Evolutionary conservation across 2,888 invertebrate species (phyloP).

Genomic region (Caenorhabditis auriculariae): DNA sequence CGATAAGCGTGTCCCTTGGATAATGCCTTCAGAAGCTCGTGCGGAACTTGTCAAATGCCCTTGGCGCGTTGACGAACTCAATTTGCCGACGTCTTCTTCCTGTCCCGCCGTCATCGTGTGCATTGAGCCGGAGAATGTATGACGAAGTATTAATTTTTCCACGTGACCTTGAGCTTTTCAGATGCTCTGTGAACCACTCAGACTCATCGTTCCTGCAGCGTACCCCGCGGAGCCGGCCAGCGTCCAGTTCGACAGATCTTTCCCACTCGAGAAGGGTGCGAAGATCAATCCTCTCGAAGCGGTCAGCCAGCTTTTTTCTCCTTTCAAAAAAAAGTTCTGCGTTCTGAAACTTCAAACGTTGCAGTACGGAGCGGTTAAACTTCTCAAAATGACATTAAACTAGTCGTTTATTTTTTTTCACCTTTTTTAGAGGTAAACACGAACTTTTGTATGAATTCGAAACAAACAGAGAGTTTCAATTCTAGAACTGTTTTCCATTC

Average conservation of each 20-base stretch:
- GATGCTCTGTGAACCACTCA: conserved; percentile 18
- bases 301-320: conserved; percentile 2
- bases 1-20: conserved; percentile 20
- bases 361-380: too few species aligned
- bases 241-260: conserved; percentile 35
- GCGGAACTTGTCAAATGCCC: conserved; percentile 15
- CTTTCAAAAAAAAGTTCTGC: too few species aligned
- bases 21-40: conserved; percentile 19
- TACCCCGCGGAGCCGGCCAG: conserved; percentile 28
- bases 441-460: too few species aligned
- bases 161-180: conserved; percentile 1
- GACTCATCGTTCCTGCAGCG: conserved; percentile 20
- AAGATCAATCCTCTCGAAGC: conserved; percentile 7
- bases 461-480: too few species aligned
- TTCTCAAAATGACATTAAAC: too few species aligned
- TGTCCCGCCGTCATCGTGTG: conserved; percentile 29
- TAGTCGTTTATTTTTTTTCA: too few species aligned
- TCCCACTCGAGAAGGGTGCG: conserved; percentile 11
- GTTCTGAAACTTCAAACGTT: too few species aligned
- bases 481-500: too few species aligned
- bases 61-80: conserved; percentile 31
- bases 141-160: background rate
- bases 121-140: conserved; percentile 14
- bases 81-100: conserved; percentile 22
- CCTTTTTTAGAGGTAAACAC: too few species aligned